These are phyloP conservation scores for Megaustenia siamemsis DNA, from an alignment of 2,888 invertebrate genomes.

Conservation along the genomic window DNA sequence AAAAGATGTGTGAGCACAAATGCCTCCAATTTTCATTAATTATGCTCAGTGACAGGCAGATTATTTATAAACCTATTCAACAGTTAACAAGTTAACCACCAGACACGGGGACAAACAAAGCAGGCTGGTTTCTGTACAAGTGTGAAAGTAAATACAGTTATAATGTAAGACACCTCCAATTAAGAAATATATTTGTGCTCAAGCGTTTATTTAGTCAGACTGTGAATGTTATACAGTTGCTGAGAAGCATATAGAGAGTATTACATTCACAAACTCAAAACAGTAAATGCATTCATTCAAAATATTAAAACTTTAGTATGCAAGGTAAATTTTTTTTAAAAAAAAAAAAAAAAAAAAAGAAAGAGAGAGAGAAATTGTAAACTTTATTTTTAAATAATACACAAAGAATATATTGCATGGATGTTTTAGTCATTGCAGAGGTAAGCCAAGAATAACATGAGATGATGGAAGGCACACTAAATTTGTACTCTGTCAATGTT, in stretches of 20 bases:
- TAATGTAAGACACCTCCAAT: not conserved
- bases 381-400: conserved; percentile 28
- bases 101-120: too few species aligned
- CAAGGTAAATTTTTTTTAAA: too few species aligned
- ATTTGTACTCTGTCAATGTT: conserved; percentile 20
- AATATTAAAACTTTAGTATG: conserved; percentile 6
- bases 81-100: conserved; percentile 22
- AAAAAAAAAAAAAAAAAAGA: too few species aligned
- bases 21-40: conserved; percentile 6
- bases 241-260: conserved; percentile 23
- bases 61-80: conserved; percentile 8
- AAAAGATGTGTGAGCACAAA: too few species aligned
- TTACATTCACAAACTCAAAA: conserved; percentile 24
- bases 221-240: conserved; percentile 15
- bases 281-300: conserved; percentile 17
- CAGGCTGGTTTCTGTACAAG: not conserved
- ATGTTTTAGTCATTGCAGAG: conserved; percentile 16
- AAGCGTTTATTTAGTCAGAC: conserved; percentile 30
- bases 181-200: conserved; percentile 27
- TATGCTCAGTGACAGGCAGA: conserved; percentile 18
- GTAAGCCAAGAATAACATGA: conserved; percentile 6
- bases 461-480: not conserved
- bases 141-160: not conserved
- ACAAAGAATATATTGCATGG: conserved; percentile 15
- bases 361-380: not conserved